Percentiles rank a stretch among this genome's conserved stretches.
Evolutionary conservation across 2,888 invertebrate genomes (phyloP).

Genomic region (Oasisia sp.): DNA sequence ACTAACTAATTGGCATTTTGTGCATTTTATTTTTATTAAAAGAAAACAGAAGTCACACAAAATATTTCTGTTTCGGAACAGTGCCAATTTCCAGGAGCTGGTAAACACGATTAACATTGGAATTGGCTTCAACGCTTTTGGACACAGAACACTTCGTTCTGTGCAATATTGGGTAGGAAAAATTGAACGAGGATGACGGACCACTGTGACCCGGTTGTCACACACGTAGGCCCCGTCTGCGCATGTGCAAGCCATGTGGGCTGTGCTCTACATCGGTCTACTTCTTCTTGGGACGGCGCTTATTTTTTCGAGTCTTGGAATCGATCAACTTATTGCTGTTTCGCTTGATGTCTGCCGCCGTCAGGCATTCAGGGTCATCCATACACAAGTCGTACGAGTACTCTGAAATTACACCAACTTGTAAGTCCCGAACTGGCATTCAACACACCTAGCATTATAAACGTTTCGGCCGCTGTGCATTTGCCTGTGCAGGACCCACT

Average conservation of each 20-base stretch:
- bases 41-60: not conserved
- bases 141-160: not conserved
- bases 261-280: not conserved
- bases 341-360: not conserved
- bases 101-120: not conserved
- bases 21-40: not conserved
- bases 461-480: too few relatives aligned
- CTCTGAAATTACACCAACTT: not conserved
- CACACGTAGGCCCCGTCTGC: not conserved
- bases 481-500: too few relatives aligned
- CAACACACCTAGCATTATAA: not conserved
- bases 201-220: not conserved
- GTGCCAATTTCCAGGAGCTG: not conserved
- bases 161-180: not conserved
- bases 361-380: not conserved
- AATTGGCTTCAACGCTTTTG: not conserved
- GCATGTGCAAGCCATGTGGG: not conserved
- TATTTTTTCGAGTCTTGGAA: not conserved
- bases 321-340: not conserved
- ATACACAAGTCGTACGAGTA: not conserved
- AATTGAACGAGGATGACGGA: not conserved
- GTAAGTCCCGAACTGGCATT: not conserved
- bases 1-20: not conserved
- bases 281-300: constrained; percentile 4
- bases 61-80: not conserved